phyloP scores from a whole-genome alignment of 1,140 invertebrate genomes.

The Propsilocerus akamusi region DNA sequence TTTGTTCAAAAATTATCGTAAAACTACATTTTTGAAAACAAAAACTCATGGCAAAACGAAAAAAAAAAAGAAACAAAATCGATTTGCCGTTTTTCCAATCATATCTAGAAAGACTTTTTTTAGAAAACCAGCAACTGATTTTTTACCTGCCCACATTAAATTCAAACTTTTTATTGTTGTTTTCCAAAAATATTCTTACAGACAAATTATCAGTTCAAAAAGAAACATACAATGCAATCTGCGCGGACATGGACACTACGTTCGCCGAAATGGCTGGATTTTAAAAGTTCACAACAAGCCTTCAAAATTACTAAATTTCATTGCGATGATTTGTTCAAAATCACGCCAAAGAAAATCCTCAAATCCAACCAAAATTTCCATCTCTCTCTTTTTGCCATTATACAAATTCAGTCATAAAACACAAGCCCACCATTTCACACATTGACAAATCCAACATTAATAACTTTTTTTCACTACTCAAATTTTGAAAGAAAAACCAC shows the following conservation, averaged over 20 bases:
- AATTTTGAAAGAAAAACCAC: no score
- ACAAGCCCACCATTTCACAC: not conserved
- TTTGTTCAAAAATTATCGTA: not conserved
- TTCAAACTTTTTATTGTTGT: not conserved
- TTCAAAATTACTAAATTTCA: slow-evolving; percentile 5
- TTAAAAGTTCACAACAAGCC: slow-evolving; percentile 29
- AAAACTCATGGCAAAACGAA: not conserved
- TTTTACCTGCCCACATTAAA: not conserved
- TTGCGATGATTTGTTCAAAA: no score
- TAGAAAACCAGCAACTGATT: not conserved
- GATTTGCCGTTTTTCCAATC: no score
- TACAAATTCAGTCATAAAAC: not conserved
- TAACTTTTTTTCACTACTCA: no score
- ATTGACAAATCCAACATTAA: no score
- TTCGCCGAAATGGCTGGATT: slow-evolving; percentile 76
- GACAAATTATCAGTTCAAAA: slow-evolving; percentile 86
- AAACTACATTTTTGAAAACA: not conserved
- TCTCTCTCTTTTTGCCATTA: not conserved
- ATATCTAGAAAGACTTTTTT: not conserved
- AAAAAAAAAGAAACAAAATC: not conserved
- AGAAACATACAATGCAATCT: slow-evolving; percentile 90
- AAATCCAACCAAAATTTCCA: not conserved
- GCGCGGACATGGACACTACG: slow-evolving; percentile 96
- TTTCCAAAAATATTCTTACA: slow-evolving; percentile 32
- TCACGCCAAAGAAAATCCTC: not conserved